A percentile compares a stretch with the other conserved stretches of the same genome.
Evolutionary conservation across 2,113 vertebrate species (phyloP).

Genomic region (Oryzias woworae): DNA sequence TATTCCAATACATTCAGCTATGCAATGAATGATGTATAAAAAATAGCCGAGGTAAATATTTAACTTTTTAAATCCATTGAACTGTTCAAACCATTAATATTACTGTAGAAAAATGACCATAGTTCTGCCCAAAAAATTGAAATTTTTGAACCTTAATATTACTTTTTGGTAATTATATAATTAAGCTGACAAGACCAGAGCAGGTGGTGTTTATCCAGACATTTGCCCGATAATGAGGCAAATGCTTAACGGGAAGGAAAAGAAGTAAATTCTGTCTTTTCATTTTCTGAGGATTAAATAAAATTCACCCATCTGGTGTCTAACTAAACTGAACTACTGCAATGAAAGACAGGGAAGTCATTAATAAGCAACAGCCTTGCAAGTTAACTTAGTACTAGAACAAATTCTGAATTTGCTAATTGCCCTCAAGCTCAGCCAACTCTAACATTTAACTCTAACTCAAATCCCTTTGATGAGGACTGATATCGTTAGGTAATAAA

Average conservation of each 20-base stretch:
- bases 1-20: background rate
- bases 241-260: conserved; percentile 10
- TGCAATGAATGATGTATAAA: background rate
- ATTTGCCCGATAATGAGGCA: conserved; percentile 5
- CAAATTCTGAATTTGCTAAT: background rate
- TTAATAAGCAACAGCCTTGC: background rate
- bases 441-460: too few relatives aligned
- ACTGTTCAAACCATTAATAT: too few relatives aligned
- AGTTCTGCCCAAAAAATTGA: background rate
- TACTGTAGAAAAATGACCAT: too few relatives aligned
- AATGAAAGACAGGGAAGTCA: background rate
- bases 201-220: conserved; percentile 39
- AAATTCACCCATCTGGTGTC: conserved; percentile 17
- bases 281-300: background rate
- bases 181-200: background rate
- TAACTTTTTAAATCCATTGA: too few relatives aligned
- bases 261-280: background rate
- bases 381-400: too few relatives aligned
- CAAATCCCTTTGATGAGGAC: too few relatives aligned
- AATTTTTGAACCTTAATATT: background rate
- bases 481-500: too few relatives aligned
- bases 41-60: too few relatives aligned
- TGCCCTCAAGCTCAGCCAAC: too few relatives aligned
- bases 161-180: background rate
- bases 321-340: background rate